Evolutionary conservation across 2,797 vertebrate species (phyloP).

Genomic region (Meriones psammophilus): DNA sequence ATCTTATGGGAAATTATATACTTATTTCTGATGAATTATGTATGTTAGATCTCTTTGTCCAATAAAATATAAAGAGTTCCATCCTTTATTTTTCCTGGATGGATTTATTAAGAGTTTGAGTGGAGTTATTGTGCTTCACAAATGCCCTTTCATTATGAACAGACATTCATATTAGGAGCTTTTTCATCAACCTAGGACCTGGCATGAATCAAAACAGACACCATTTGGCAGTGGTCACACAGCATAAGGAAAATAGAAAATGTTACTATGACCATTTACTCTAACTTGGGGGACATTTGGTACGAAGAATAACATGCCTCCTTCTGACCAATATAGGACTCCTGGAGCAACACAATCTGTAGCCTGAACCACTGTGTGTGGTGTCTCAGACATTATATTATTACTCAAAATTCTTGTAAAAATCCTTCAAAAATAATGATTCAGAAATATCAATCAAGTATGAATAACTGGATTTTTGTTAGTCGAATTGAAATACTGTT

Average conservation of each 20-base stretch:
- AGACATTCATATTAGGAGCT: background rate
- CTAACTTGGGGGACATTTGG: background rate
- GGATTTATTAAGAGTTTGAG: background rate
- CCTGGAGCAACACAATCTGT: background rate
- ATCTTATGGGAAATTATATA: background rate
- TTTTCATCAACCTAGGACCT: background rate
- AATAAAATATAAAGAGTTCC: background rate
- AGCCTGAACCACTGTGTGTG: background rate
- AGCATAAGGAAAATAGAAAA: background rate
- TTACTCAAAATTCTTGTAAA: background rate
- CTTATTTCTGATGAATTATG: background rate
- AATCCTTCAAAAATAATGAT: background rate
- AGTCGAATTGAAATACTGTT: background rate
- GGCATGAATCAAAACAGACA: background rate
- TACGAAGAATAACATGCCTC: background rate
- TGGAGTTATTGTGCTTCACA: background rate
- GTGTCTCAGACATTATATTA: background rate
- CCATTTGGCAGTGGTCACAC: background rate
- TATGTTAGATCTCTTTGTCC: slow-evolving; percentile 1
- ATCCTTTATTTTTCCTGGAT: background rate
- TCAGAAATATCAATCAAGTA: background rate
- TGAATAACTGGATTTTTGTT: background rate
- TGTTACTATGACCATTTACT: background rate
- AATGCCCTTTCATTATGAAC: background rate
- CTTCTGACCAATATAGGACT: background rate